Evolutionary conservation across 2,888 invertebrate species (phyloP).

Genomic region (Nowickia ferox): DNA sequence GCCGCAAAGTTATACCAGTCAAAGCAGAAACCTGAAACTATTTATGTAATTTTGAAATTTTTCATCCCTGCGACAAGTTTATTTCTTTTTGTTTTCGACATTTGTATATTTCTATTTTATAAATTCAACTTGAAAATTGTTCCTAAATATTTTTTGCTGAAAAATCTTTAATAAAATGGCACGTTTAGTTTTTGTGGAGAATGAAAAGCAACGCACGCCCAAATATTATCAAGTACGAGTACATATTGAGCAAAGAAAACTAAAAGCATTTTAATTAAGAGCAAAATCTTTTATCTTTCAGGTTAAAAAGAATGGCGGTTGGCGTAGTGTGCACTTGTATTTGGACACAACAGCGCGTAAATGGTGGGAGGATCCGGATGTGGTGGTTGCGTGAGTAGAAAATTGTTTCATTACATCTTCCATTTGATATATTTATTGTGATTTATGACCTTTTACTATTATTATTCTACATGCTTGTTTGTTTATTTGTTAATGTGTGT

Average conservation of each 20-base stretch:
- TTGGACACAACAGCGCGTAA: conserved; percentile 77
- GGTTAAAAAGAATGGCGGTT: conserved; percentile 77
- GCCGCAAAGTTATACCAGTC: too few species aligned
- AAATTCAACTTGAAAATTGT: background rate
- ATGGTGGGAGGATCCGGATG: conserved; percentile 83
- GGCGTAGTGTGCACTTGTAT: conserved; percentile 78
- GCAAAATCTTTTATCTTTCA: conserved; percentile 47
- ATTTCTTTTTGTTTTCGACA: background rate
- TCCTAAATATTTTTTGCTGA: background rate
- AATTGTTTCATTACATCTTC: conserved; percentile 28
- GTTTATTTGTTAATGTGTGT: background rate
- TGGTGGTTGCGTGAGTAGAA: conserved; percentile 81
- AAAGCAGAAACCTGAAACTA: background rate
- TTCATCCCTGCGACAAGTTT: background rate
- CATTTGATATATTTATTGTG: conserved; percentile 30
- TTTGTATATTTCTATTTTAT: background rate
- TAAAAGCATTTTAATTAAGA: background rate
- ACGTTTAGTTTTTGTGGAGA: conserved; percentile 77
- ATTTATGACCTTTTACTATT: background rate
- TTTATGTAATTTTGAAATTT: background rate
- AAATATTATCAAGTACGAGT: conserved; percentile 75
- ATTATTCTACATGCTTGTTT: background rate
- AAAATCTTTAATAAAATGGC: conserved; percentile 74
- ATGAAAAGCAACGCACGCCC: conserved; percentile 72
- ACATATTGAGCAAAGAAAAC: background rate